Base-by-base conservation (phyloP, 2,113 vertebrate genomes). In the Origma solitaria region DNA sequence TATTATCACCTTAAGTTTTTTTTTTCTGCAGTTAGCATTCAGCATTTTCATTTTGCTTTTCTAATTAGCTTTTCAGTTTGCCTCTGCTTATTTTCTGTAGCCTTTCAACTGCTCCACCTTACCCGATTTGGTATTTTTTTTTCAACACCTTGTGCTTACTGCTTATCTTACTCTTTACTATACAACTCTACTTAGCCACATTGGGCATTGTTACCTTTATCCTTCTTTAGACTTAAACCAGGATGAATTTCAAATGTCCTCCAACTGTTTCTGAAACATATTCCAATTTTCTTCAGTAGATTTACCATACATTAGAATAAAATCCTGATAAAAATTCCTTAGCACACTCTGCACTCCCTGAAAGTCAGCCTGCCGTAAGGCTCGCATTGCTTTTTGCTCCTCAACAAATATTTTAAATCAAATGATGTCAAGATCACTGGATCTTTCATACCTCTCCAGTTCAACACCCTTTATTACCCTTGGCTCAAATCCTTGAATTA, bases 221-320 rank as follows among this genome's bases (percentile, higher is more conserved):
- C 92, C 94, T 79, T 92, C 94, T 97, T 95, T 95, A 95, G 89
- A 95, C 95, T 96, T 96, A 96, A 97, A 92, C 95, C 81, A 95
- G 94, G 80, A 96, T 96, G 82, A 92, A 94, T 96, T 95, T 93
- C 94, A 97, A 96, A 96, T 97, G 72, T 77, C 96, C 88, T 84
- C 95, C 45, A 95, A 96, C 89, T 91, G 92, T 96, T 97, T 97
- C 96, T 86, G 92, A 96, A 96, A 96, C 95, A 66, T 86, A 96
- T 96, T 96, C 87, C 82, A 93, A 94, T 96, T 96, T 94, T 96
- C 95, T 97, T 79, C 64, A 94, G 95, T 58, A 96, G 97, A 96
- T 95, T 93, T 71, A 96, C 93, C 92, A 93, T 93, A 75, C 58
- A 79, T 93, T 96, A 91, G 82, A 96, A 96, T 94, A 93, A 94